Conservation (phyloP, 2,888 invertebrate species). For the Fragum sueziense region DNA sequence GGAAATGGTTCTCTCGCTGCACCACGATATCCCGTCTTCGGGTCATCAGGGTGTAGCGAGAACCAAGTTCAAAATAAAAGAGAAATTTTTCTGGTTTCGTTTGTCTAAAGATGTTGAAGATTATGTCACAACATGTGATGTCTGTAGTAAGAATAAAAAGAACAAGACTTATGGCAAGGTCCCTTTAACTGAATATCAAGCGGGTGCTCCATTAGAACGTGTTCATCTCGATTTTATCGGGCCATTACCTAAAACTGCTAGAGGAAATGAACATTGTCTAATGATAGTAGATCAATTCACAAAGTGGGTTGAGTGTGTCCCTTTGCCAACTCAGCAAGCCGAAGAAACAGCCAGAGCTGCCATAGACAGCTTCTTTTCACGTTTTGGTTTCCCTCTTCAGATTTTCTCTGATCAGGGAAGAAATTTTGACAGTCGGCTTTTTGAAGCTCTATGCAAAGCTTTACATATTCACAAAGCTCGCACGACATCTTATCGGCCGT, state of each 20-base stretch:
- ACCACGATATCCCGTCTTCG: neutral
- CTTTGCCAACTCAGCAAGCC: conserved; percentile 21
- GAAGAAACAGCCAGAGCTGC: conserved; percentile 29
- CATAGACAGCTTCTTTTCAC: conserved; percentile 23
- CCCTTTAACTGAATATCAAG: conserved; percentile 22
- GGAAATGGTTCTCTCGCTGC: neutral
- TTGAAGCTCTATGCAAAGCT: too few species aligned
- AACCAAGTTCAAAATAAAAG: conserved; percentile 14
- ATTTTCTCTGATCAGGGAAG: conserved; percentile 24
- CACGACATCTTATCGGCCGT: conserved; percentile 26
- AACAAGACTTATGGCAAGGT: conserved; percentile 18
- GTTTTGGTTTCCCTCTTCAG: conserved; percentile 25
- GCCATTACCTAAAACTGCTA: conserved; percentile 26
- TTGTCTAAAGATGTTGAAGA: conserved; percentile 21
- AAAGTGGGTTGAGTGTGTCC: conserved; percentile 31
- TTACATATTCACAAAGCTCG: too few species aligned
- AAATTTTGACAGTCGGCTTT: conserved; percentile 13
- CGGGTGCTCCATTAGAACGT: conserved; percentile 24
- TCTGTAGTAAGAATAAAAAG: conserved; percentile 31
- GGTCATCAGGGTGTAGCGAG: conserved; percentile 22
- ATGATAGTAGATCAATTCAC: conserved; percentile 40
- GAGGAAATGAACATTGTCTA: conserved; percentile 25
- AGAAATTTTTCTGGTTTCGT: conserved; percentile 34
- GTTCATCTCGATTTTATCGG: conserved; percentile 29
- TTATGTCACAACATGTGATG: conserved; percentile 17